phyloP scores from a whole-genome alignment of 2,888 invertebrate species.

The Tolmerus cingulatus region DNA sequence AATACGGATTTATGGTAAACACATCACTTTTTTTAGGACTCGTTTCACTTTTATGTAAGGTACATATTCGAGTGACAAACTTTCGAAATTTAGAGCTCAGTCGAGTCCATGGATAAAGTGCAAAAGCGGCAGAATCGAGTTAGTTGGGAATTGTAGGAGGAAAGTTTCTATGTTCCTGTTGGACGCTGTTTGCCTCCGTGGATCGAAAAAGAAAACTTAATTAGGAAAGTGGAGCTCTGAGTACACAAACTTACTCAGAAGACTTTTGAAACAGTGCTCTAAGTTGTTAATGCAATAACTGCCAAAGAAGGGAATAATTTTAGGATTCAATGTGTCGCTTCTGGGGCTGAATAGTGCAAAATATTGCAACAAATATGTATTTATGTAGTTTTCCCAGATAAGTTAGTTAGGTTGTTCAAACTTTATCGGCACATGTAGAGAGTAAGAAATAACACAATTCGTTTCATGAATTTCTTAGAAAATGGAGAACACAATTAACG shows the following conservation, averaged over 20 bases:
- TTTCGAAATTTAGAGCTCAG: not conserved
- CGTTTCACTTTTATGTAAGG: not conserved
- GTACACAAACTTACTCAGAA: not conserved
- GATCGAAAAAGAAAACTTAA: not conserved
- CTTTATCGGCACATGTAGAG: too few species aligned
- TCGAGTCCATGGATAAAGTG: not conserved
- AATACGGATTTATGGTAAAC: not conserved
- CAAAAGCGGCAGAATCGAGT: not conserved
- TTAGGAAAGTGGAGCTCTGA: not conserved
- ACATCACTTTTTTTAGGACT: not conserved
- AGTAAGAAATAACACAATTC: too few species aligned
- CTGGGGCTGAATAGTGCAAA: not conserved
- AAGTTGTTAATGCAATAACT: not conserved
- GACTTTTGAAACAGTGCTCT: not conserved
- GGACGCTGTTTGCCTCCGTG: not conserved
- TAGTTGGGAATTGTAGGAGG: not conserved
- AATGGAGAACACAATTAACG: too few species aligned
- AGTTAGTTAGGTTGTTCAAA: not conserved
- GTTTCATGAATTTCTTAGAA: too few species aligned
- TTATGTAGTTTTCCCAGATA: not conserved
- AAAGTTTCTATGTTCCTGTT: not conserved
- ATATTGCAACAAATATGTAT: not conserved
- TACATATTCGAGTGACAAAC: not conserved
- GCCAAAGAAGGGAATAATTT: not conserved
- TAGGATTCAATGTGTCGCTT: not conserved